These are phyloP conservation scores for Nerophis ophidion DNA, from an alignment of 2,113 vertebrate species.

Conservation along the genomic window DNA sequence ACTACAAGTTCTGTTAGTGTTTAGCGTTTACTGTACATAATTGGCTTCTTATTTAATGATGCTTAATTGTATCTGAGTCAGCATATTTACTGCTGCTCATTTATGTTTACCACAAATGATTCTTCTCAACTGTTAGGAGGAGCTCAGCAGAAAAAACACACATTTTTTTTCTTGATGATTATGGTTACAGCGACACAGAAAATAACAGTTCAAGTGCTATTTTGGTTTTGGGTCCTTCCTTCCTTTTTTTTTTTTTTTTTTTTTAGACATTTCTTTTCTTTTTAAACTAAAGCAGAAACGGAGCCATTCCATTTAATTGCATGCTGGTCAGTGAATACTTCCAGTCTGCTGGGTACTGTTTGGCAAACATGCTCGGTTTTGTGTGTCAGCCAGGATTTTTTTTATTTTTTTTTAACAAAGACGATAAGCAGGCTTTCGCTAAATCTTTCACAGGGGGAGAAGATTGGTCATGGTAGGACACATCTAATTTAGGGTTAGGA, in stretches of 20 bases:
- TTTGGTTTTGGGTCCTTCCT: background rate
- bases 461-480: constrained; percentile 5
- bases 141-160: no score
- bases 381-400: constrained; percentile 4
- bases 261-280: background rate
- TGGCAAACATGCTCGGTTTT: constrained; percentile 1
- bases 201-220: constrained; percentile 5
- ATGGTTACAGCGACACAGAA: constrained; percentile 17
- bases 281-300: constrained; percentile 2
- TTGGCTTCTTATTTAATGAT: background rate
- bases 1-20: background rate
- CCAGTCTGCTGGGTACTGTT: constrained; percentile 3
- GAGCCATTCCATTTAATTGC: constrained; percentile 7
- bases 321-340: constrained; percentile 4
- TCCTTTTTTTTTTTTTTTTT: background rate
- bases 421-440: background rate
- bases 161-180: constrained; percentile 10
- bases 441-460: background rate
- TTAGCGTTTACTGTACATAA: background rate
- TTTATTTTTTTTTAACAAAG: background rate
- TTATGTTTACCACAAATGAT: background rate
- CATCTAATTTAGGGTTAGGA: background rate
- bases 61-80: background rate
- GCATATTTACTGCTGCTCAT: background rate
- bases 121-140: background rate